Evolutionary conservation across 23 tunicate species (phyloP), one percentile per base, ranked within the genome.

Genomic region (Trididemnum miniatum): DNA sequence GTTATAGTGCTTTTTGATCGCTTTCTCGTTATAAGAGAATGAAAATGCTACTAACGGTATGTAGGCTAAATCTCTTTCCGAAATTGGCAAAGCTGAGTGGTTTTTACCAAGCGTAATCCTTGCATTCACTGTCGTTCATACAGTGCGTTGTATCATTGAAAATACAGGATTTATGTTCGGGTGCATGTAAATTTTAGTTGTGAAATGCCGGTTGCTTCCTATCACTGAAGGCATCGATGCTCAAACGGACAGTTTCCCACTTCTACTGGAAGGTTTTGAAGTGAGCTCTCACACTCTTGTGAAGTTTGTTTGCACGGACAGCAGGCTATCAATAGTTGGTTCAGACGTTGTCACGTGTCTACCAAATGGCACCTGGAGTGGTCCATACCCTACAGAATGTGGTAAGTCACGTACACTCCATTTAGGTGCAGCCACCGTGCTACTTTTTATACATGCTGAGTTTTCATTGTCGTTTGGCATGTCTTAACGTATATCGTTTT

Each of bases 331-430:
- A 37, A 4, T 74, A 34, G 32, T 40, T 24, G 79, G 79, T 22
- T 30, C 60, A 36, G 29, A 40, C 9, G 59, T 49, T 1, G 79
- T 74, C 59, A 74, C 79, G 5, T 74, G 79, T 24, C 28, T 74
- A 23, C 34, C 62, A 5, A 26, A 39, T 24, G 79, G 79, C 3
- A 37, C 79, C 12, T 74, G 59, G 60, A 74, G 79, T 74, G 60
- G 62, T 20, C 79, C 79, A 20, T 74, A 74, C 34, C 79, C 79
- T 37, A 74, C 79, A 4, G 59, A 28, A 74, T 74, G 79, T 28
- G 79, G 79, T 74, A 38, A 37, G 79, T 23, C 9, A n/a, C n/a
- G n/a, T n/a, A n/a, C n/a, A n/a, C n/a, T n/a, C n/a, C n/a, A n/a
- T n/a, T n/a, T n/a, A n/a, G n/a, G n/a, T n/a, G n/a, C n/a, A n/a